Evolutionary conservation across 2,888 invertebrate species (phyloP).

Genomic region (Eudasyphora cyanicolor): DNA sequence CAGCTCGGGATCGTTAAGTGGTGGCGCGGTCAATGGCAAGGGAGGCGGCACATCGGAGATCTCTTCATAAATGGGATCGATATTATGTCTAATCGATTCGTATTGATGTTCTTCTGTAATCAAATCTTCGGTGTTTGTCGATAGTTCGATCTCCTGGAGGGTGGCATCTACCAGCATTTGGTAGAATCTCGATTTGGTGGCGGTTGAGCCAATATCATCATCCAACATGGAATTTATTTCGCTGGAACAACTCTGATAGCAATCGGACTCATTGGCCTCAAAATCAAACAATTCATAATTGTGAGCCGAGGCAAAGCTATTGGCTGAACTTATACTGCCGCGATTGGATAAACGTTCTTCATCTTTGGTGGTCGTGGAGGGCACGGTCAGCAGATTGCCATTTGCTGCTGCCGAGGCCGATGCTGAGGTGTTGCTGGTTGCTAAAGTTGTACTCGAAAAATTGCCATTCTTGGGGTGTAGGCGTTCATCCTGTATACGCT

Average conservation of each 20-base stretch:
- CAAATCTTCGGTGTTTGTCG: conserved; percentile 82
- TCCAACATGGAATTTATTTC: conserved; percentile 85
- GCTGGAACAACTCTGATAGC: conserved; percentile 86
- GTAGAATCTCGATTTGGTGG: conserved; percentile 86
- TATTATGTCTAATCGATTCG: conserved; percentile 84
- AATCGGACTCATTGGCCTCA: conserved; percentile 84
- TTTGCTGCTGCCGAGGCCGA: conserved; percentile 4
- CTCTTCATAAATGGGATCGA: conserved; percentile 90
- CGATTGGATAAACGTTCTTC: conserved; percentile 81
- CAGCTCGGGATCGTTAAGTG: conserved; percentile 85
- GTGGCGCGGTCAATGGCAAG: conserved; percentile 89
- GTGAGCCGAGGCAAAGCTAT: conserved; percentile 84
- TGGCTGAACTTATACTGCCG: conserved; percentile 81
- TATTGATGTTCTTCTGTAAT: conserved; percentile 88
- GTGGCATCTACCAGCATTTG: conserved; percentile 87
- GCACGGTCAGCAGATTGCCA: conserved; percentile 61
- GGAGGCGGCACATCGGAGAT: conserved; percentile 89
- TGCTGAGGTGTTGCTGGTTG: conserved; percentile 22
- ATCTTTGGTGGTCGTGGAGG: conserved; percentile 74
- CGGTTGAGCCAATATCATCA: conserved; percentile 76
- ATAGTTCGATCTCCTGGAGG: conserved; percentile 85
- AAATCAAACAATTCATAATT: conserved; percentile 87
- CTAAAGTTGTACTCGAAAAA: conserved; percentile 28
- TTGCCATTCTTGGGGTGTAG: conserved; percentile 53
- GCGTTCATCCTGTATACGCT: conserved; percentile 79